Evolutionary conservation across 2,888 invertebrate species (phyloP).

Genomic region (Clitarchus hookeri): DNA sequence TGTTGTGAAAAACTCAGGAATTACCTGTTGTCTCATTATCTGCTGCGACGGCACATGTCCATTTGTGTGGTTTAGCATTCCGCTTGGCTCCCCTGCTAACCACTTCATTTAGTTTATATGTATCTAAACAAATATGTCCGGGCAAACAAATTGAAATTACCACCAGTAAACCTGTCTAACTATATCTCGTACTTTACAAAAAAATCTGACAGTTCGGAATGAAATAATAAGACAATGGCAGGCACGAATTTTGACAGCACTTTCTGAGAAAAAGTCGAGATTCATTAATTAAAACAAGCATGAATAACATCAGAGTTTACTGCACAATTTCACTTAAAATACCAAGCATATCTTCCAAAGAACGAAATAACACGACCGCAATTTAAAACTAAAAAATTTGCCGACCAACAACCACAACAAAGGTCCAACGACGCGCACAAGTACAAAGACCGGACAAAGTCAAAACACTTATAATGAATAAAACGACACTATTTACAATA

Average conservation of each 20-base stretch:
- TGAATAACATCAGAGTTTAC: background rate
- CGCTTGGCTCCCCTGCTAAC: slow-evolving; percentile 47
- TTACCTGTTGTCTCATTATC: slow-evolving; percentile 47
- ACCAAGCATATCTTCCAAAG: background rate
- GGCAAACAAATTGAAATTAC: background rate
- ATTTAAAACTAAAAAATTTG: slow-evolving; percentile 20
- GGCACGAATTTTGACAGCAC: background rate
- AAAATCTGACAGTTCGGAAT: background rate
- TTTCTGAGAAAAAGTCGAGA: background rate
- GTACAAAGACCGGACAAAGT: background rate
- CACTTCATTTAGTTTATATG: slow-evolving; percentile 48
- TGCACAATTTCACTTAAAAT: background rate
- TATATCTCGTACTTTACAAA: background rate
- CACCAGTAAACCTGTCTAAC: background rate
- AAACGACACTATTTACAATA: background rate
- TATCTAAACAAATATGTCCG: slow-evolving; percentile 31
- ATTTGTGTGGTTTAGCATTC: slow-evolving; percentile 49
- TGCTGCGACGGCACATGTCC: slow-evolving; percentile 46
- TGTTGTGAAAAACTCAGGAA: background rate
- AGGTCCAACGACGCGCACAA: background rate
- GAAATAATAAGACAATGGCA: background rate
- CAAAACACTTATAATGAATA: background rate
- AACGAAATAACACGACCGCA: slow-evolving; percentile 21
- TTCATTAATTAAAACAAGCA: background rate
- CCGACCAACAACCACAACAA: slow-evolving; percentile 8